These are phyloP conservation scores for Nibea albiflora DNA, from an alignment of 2,113 vertebrate species.

Conservation along the genomic window DNA sequence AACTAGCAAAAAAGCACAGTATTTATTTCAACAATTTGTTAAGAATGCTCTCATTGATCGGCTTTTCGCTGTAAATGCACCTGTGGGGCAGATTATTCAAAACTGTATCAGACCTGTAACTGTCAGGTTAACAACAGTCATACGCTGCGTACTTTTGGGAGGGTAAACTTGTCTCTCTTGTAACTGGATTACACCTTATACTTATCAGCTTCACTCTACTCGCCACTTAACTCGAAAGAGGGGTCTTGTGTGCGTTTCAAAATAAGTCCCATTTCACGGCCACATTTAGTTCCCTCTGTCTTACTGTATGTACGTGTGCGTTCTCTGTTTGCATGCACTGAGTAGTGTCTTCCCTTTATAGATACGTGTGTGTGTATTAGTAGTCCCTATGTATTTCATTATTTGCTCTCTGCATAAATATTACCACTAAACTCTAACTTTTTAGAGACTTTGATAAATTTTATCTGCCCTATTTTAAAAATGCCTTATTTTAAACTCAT, in stretches of 20 bases:
- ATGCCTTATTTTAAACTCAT: conserved; percentile 34
- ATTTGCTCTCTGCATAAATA: conserved; percentile 44
- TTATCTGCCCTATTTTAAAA: conserved; percentile 26
- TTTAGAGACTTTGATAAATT: conserved; percentile 26
- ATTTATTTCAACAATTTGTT: conserved; percentile 10
- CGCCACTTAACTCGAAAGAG: conserved; percentile 27
- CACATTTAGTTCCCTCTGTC: conserved; percentile 39
- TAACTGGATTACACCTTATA: conserved; percentile 56
- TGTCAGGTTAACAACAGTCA: conserved; percentile 40
- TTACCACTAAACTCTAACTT: conserved; percentile 32
- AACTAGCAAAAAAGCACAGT: background rate
- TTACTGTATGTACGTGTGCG: conserved; percentile 33
- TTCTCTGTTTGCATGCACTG: conserved; percentile 51
- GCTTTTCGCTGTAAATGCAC: conserved; percentile 23
- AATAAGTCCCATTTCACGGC: conserved; percentile 30
- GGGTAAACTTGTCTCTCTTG: conserved; percentile 62
- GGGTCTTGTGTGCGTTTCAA: conserved; percentile 37
- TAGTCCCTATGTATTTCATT: conserved; percentile 46
- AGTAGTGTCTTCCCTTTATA: conserved; percentile 35
- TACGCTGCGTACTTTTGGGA: conserved; percentile 41
- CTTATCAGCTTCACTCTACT: conserved; percentile 28
- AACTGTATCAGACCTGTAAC: conserved; percentile 7
- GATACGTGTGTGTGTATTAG: conserved; percentile 52
- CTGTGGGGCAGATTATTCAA: conserved; percentile 14
- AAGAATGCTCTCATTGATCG: background rate